Evolutionary conservation across 2,888 invertebrate genomes (phyloP).

Genomic region (Rapana venosa): DNA sequence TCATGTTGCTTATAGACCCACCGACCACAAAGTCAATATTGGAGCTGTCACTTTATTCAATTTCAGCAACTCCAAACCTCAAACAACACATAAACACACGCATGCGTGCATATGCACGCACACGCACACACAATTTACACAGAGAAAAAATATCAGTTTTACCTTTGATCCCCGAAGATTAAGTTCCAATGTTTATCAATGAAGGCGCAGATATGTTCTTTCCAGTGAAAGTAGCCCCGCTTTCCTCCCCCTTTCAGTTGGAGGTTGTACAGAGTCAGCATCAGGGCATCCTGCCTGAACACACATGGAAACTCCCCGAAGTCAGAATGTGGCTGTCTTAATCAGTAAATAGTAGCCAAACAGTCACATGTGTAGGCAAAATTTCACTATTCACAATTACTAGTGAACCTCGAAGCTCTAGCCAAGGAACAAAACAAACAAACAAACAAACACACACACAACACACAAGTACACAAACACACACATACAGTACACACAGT

Average conservation of each 20-base stretch:
- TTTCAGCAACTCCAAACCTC: too few relatives aligned
- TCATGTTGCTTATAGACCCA: too few relatives aligned
- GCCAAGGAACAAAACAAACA: too few relatives aligned
- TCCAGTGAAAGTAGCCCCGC: conserved; percentile 91
- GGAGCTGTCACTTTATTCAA: too few relatives aligned
- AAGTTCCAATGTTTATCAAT: conserved; percentile 88
- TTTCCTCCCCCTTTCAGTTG: conserved; percentile 85
- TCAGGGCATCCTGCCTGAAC: conserved; percentile 85
- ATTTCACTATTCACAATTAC: too few relatives aligned
- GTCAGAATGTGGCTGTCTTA: neutral
- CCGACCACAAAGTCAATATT: too few relatives aligned
- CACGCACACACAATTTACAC: neutral
- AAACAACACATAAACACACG: neutral
- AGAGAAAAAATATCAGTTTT: neutral
- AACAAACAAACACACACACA: too few relatives aligned
- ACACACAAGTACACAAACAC: too few relatives aligned
- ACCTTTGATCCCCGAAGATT: conserved; percentile 82
- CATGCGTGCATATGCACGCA: neutral
- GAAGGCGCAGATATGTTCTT: conserved; percentile 88
- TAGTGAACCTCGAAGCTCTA: too few relatives aligned
- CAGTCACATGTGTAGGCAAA: neutral
- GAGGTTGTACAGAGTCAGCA: conserved; percentile 88
- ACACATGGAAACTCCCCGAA: neutral
- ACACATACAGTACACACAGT: neutral
- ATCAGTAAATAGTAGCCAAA: neutral